phyloP scores from a whole-genome alignment of 1,140 invertebrate genomes.

The Ceratosolen solmsi region DNA sequence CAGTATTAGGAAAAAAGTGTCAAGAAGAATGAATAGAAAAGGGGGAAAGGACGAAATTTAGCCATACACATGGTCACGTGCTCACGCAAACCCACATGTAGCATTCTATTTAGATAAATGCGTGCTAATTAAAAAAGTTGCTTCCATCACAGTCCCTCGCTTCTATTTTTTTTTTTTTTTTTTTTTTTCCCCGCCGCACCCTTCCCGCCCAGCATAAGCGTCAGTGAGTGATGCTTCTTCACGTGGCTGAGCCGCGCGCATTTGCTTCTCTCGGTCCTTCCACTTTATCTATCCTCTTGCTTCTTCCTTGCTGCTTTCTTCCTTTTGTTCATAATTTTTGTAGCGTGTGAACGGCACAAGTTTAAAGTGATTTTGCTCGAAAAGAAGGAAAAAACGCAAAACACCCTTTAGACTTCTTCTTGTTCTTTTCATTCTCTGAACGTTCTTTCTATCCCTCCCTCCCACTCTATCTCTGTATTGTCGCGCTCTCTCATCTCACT shows the following conservation, averaged over 20 bases:
- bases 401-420: neutral
- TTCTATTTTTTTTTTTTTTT: neutral
- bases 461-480: neutral
- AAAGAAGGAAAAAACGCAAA: constrained; percentile 4
- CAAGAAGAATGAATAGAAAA: too few relatives aligned
- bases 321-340: constrained; percentile 49
- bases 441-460: neutral
- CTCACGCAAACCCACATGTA: too few relatives aligned
- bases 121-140: constrained; percentile 54
- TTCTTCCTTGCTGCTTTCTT: neutral
- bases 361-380: constrained; percentile 16
- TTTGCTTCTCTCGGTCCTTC: neutral
- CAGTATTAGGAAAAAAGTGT: too few relatives aligned
- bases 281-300: neutral
- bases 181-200: constrained; percentile 1
- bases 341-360: constrained; percentile 41
- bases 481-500: neutral
- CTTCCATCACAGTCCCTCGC: neutral
- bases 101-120: too few relatives aligned
- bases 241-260: neutral
- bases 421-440: neutral
- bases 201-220: neutral
- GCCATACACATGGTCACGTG: too few relatives aligned
- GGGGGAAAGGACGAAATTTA: too few relatives aligned
- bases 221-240: constrained; percentile 5